Conservation (phyloP, 64 coral and sea anemone genomes). For the Stichodactyla mertensii region DNA sequence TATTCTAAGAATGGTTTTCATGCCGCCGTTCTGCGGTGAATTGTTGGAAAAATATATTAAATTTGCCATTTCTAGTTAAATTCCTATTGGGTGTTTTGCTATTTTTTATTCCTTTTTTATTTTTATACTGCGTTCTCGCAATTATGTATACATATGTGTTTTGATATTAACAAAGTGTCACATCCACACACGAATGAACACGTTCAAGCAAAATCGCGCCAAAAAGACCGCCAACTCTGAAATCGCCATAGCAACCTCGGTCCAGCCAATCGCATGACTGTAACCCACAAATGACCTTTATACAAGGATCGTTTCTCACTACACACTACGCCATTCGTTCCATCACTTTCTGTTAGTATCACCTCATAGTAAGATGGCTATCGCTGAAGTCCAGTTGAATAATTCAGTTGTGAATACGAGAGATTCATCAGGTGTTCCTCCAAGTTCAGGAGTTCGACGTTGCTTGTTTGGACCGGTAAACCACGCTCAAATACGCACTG, state of each 20-base stretch:
- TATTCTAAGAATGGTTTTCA: too few relatives aligned
- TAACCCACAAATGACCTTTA: not conserved
- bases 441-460: slow-evolving; percentile 28
- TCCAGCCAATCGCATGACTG: slow-evolving; percentile 19
- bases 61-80: too few relatives aligned
- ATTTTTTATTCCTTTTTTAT: too few relatives aligned
- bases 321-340: not conserved
- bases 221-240: not conserved
- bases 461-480: slow-evolving; percentile 57
- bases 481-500: slow-evolving; percentile 31
- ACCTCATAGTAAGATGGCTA: not conserved
- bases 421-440: slow-evolving; percentile 17
- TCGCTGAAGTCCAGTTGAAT: not conserved
- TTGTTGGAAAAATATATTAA: too few relatives aligned
- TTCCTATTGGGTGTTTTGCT: too few relatives aligned
- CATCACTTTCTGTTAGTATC: not conserved
- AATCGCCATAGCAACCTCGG: not conserved
- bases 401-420: not conserved
- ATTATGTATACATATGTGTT: not conserved
- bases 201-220: slow-evolving; percentile 1
- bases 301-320: not conserved
- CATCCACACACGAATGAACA: not conserved
- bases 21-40: too few relatives aligned
- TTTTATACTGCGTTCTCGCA: too few relatives aligned
- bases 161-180: not conserved